Conservation (phyloP, 2,113 vertebrate genomes). For the Chitala chitala region DNA sequence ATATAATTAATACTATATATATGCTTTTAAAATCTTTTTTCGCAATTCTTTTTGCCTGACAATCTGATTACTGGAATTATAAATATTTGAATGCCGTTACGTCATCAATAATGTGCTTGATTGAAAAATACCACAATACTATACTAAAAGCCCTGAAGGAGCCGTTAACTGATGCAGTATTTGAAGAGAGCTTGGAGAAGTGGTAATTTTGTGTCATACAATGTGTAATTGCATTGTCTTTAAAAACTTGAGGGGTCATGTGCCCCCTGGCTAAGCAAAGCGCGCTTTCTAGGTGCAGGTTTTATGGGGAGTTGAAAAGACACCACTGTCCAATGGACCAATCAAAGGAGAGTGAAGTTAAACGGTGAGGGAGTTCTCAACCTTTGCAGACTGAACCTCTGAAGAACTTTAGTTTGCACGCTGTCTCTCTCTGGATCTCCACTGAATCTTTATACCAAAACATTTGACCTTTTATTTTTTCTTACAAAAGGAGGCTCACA, state of each 20-base stretch:
- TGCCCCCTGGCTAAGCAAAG: slow-evolving; percentile 15
- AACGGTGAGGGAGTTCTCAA: slow-evolving; percentile 30
- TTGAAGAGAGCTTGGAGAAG: neutral
- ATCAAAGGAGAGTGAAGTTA: slow-evolving; percentile 36
- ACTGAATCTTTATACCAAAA: neutral
- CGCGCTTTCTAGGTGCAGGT: slow-evolving; percentile 19
- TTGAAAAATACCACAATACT: neutral
- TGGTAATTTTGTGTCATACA: neutral
- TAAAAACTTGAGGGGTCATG: neutral
- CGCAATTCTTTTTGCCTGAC: too few species aligned
- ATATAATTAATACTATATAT: too few species aligned
- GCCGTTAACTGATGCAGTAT: neutral
- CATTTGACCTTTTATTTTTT: slow-evolving; percentile 9
- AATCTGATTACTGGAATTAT: too few species aligned
- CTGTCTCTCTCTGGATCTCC: neutral
- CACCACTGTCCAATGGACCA: slow-evolving; percentile 34
- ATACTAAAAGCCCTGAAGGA: neutral
- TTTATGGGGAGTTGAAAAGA: slow-evolving; percentile 31
- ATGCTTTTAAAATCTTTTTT: too few species aligned
- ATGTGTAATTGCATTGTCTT: neutral
- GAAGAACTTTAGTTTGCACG: neutral
- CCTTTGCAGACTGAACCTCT: slow-evolving; percentile 34
- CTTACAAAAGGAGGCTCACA: neutral
- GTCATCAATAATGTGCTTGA: too few species aligned
- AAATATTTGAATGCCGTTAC: too few species aligned